Percentiles rank a stretch among this genome's conserved stretches.
Conservation (phyloP, 2,888 invertebrate species). For the Anaspis maculata region DNA sequence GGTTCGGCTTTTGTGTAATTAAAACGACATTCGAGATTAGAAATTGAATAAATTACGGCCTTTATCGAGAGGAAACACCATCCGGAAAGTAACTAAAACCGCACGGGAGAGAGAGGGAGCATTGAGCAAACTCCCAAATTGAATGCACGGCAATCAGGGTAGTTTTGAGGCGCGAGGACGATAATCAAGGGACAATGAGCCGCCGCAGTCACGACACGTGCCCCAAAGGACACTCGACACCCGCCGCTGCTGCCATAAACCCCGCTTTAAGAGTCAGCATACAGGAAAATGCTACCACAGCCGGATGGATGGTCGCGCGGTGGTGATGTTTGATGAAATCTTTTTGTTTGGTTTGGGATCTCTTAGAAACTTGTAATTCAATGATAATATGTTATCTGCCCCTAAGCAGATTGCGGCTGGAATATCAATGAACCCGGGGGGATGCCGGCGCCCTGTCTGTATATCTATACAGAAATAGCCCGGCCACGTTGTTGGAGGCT, state of each 20-base stretch:
- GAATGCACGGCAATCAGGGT: slow-evolving; percentile 37
- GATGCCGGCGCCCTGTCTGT: no score
- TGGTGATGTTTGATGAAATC: slow-evolving; percentile 18
- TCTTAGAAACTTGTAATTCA: slow-evolving; percentile 34
- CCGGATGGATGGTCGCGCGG: slow-evolving; percentile 6
- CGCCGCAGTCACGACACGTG: slow-evolving; percentile 22
- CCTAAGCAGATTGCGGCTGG: slow-evolving; percentile 33
- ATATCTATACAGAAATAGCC: no score
- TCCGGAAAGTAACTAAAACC: no score
- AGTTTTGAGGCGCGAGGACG: slow-evolving; percentile 33
- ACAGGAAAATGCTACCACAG: no score
- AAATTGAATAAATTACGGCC: no score
- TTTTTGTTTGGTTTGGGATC: slow-evolving; percentile 30
- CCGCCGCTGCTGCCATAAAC: slow-evolving; percentile 5
- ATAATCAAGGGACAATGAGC: slow-evolving; percentile 36
- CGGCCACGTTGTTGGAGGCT: no score
- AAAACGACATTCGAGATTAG: no score
- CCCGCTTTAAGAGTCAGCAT: no score
- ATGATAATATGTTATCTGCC: slow-evolving; percentile 38
- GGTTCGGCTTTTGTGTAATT: no score
- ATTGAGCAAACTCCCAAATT: slow-evolving; percentile 26
- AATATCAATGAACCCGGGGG: slow-evolving; percentile 22
- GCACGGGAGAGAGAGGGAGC: no score
- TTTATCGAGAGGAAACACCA: no score
- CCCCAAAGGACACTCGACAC: slow-evolving; percentile 15